Evolutionary conservation across 1,140 invertebrate genomes (phyloP).

Genomic region (Trachymyrmex septentrionalis): DNA sequence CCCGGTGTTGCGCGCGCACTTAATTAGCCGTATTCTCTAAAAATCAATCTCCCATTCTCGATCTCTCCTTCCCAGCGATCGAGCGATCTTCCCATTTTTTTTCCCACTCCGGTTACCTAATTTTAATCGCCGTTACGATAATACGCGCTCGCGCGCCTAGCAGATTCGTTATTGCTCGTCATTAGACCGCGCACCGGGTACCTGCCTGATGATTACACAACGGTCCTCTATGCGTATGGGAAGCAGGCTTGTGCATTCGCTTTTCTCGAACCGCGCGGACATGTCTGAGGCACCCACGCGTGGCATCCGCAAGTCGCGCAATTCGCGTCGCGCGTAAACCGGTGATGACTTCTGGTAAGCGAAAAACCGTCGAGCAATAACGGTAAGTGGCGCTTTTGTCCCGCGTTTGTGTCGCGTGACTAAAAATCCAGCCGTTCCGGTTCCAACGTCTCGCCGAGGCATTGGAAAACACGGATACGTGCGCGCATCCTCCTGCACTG

Average conservation of each 20-base stretch:
- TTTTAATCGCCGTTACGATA: conserved; percentile 49
- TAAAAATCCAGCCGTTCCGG: conserved; percentile 9
- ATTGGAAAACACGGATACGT: conserved; percentile 3
- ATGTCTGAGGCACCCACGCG: conserved; percentile 4
- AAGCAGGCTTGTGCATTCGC: conserved; percentile 27
- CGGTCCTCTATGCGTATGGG: conserved; percentile 48
- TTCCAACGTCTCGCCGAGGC: neutral
- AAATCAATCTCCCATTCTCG: conserved; percentile 56
- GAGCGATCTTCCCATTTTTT: conserved; percentile 36
- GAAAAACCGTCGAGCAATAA: neutral
- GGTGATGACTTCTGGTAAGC: conserved; percentile 3
- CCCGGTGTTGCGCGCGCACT: conserved; percentile 5
- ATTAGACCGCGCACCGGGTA: conserved; percentile 5
- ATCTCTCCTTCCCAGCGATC: conserved; percentile 47
- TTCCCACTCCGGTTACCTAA: conserved; percentile 52
- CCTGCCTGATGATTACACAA: conserved; percentile 62
- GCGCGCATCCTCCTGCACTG: neutral
- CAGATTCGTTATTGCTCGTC: conserved; percentile 58
- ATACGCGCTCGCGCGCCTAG: neutral
- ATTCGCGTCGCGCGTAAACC: neutral
- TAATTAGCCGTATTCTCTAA: conserved; percentile 66
- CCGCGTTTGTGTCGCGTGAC: neutral
- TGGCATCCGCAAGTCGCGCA: neutral
- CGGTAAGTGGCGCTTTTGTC: neutral
- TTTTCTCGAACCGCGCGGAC: neutral